phyloP scores from a whole-genome alignment of 2,888 invertebrate genomes.

The Drosophila phalerata region DNA sequence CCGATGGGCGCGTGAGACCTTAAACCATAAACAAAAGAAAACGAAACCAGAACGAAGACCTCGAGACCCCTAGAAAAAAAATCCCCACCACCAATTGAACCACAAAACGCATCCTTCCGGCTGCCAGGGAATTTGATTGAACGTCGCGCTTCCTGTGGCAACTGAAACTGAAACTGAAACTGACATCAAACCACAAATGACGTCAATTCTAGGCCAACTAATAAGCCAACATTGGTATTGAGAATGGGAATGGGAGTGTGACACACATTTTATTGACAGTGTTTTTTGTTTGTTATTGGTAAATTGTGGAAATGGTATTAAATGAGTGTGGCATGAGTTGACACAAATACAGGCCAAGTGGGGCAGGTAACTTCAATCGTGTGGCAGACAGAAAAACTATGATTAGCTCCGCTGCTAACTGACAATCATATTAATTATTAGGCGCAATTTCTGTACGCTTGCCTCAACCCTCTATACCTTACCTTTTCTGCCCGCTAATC shows the following conservation, averaged over 20 bases:
- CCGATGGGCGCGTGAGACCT: conserved; percentile 34
- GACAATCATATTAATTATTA: conserved; percentile 68
- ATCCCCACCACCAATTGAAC: conserved; percentile 7
- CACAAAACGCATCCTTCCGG: conserved; percentile 59
- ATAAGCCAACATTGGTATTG: conserved; percentile 50
- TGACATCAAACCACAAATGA: conserved; percentile 31
- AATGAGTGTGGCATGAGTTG: conserved; percentile 39
- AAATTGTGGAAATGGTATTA: conserved; percentile 28
- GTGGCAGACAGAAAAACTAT: conserved; percentile 26
- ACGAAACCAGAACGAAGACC: conserved; percentile 12
- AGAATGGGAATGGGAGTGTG: not conserved
- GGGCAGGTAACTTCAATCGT: conserved; percentile 23
- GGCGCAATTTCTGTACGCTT: not conserved
- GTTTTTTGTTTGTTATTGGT: conserved; percentile 1
- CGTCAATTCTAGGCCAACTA: conserved; percentile 51
- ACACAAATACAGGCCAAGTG: conserved; percentile 25
- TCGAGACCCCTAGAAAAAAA: not conserved
- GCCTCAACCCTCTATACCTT: not conserved
- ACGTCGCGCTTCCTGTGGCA: conserved; percentile 43
- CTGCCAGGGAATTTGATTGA: conserved; percentile 37
- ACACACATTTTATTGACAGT: conserved; percentile 47
- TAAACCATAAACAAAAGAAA: conserved; percentile 18
- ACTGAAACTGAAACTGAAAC: conserved; percentile 31
- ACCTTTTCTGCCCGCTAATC: not conserved
- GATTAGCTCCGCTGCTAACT: conserved; percentile 44